Base-by-base conservation (phyloP, 2,797 vertebrate genomes). In the Takifugu ocellatus region DNA sequence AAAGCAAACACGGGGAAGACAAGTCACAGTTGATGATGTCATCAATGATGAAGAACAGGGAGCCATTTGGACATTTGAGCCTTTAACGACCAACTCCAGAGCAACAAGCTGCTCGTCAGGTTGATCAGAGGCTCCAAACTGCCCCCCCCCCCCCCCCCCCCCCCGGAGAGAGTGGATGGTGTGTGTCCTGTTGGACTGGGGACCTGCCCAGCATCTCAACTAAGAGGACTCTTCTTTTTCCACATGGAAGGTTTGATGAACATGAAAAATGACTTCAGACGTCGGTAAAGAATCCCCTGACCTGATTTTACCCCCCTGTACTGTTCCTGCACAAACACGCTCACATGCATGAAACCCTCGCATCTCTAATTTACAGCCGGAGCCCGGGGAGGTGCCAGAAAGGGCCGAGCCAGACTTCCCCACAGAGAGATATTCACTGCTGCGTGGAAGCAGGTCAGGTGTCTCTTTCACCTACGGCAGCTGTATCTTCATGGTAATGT, bases 21-120 rank as follows among this genome's bases (percentile, higher is more conserved):
- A 51, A 56, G 53, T 63, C 69, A 55, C 2, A 42, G 56, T 31
- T 2, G 27, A 54, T 65, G 66, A 74, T 79, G 67, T 57, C 63
- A 58, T 56, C 63, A 64, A 57, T 68, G 68, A 75, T 72, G 74
- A 67, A 57, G 54, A 60, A 56, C 48, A 54, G 43, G 50, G 21
- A 21, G 21, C 21, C 21, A 21, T 21, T 21, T 21, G 21, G 21
- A 21, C 21, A 10, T 36, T 36, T 10, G 33, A 12, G 36, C 10
- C 11, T 39, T 14, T 39, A 39, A 39, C 36, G 12, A 39, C 12
- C 36, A 39, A 14, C 36, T 39, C 1, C 33, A 33, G 33, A 33
- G 8, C 33, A 33, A 33, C 11, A 39, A 39, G 7, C 31, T 33
- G 31, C 27, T 29, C 27, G 27, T 29, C 9, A 33, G 9, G 33